phyloP scores from a whole-genome alignment of 2,888 invertebrate species.

The Dolichopus griseipennis region DNA sequence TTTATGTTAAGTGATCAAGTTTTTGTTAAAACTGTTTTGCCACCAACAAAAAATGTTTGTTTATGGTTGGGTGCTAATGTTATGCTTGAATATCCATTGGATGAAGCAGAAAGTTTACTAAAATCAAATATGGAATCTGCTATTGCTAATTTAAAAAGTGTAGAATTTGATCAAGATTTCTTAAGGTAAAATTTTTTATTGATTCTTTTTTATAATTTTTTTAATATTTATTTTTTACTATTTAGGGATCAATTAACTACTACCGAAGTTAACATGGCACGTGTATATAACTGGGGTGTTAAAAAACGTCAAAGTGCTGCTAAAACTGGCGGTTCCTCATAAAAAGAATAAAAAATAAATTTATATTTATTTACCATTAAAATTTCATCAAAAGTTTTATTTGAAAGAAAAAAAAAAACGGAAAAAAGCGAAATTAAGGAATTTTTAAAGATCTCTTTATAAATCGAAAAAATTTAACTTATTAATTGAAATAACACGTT shows the following conservation, averaged over 20 bases:
- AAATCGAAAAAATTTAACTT: too few species aligned
- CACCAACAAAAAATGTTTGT: constrained; percentile 81
- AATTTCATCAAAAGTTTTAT: too few species aligned
- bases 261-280: constrained; percentile 97
- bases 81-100: constrained; percentile 90
- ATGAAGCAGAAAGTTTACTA: constrained; percentile 79
- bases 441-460: too few species aligned
- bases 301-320: constrained; percentile 76
- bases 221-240: background rate
- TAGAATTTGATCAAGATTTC: constrained; percentile 90
- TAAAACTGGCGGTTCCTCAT: constrained; percentile 27
- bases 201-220: background rate
- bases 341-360: background rate
- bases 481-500: too few species aligned
- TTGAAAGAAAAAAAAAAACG: background rate
- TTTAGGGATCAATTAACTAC: constrained; percentile 92
- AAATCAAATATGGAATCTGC: constrained; percentile 77
- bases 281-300: constrained; percentile 97
- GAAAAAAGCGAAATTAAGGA: too few species aligned
- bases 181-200: constrained; percentile 53
- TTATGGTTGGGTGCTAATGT: constrained; percentile 86
- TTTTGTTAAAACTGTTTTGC: constrained; percentile 70
- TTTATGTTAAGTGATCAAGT: constrained; percentile 91
- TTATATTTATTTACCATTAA: background rate
- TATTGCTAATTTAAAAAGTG: constrained; percentile 68